A percentile compares a stretch with the other conserved stretches of the same genome.
These are phyloP conservation scores for Crotalus horridus DNA, from an alignment of 2,113 vertebrate species.

Conservation along the genomic window DNA sequence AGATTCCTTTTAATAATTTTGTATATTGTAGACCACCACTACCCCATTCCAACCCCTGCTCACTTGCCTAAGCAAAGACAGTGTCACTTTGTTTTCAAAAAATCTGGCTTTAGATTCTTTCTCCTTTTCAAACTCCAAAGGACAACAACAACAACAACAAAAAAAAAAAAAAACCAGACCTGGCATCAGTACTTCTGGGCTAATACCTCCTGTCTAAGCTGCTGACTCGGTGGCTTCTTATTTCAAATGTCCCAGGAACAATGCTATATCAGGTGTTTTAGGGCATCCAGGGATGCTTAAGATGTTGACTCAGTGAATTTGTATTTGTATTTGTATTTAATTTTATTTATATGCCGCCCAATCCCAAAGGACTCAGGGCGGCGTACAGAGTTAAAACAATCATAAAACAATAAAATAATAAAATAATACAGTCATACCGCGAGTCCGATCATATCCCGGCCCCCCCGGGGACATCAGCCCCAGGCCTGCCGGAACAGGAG, in stretches of 20 bases:
- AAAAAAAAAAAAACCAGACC: not conserved
- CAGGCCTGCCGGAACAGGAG: too few species aligned
- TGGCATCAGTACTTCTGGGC: not conserved
- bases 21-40: not conserved
- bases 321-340: too few species aligned
- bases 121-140: not conserved
- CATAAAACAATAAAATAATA: too few species aligned
- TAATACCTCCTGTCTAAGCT: not conserved
- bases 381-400: too few species aligned
- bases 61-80: not conserved
- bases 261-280: not conserved
- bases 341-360: too few species aligned
- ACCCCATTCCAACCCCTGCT: not conserved
- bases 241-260: not conserved
- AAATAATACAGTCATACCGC: too few species aligned
- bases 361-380: too few species aligned
- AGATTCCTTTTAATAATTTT: not conserved
- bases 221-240: not conserved
- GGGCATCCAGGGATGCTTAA: not conserved
- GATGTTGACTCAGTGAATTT: not conserved
- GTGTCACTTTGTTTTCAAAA: not conserved
- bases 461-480: too few species aligned
- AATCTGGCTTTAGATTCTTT: not conserved
- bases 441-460: too few species aligned
- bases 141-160: not conserved